Evolutionary conservation across 2,888 invertebrate genomes (phyloP), one percentile per base, ranked within the genome.

Genomic region (Pandemis cinnamomeana): DNA sequence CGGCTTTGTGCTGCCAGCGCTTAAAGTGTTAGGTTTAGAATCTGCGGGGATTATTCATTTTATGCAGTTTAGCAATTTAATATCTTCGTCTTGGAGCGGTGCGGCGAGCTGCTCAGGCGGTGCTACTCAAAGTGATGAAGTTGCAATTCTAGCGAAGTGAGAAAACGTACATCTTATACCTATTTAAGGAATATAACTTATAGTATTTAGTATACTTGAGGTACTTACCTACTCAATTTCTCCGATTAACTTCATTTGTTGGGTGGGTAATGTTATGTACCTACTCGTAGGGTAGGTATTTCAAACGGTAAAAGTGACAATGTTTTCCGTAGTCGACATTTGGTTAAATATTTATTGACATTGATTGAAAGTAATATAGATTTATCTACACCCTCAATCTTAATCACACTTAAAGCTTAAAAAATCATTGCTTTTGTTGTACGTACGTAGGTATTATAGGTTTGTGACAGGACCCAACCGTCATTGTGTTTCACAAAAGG

Each of bases 1-100:
- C 76, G 81, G 78, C 78, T 78, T 80, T 78, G 74, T 46, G 71
- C 72, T 63, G 55, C 41, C 20, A 42, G 10, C 51, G 55, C n/a
- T 46, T 55, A n/a, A 64, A 71, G 20, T 58, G n/a, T 58, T 64
- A 46, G 27, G 46, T 58, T 64, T 46, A 46, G 71, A 44, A 27
- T 46, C 8, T 58, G 64, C 27, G 48, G 11, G 62, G 13, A 61
- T 48, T 11, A 51, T 62, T 42, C 62, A 11, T 42, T 62, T 42
- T 27, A 62, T 70, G 62, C 41, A 70, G 53, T 70, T 51, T 63
- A 53, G 20, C 42, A 53, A 63, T 70, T 62, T 51, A 51, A 62
- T 51, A 51, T 62, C 27, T 3, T 27, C 53, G 41, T 53, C 51
- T 36, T 13, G 48, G 64, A n/a, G 64, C 7, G 15, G 62, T 44